phyloP scores from a whole-genome alignment of 2,797 vertebrate genomes.

The Podarcis siculus region DNA sequence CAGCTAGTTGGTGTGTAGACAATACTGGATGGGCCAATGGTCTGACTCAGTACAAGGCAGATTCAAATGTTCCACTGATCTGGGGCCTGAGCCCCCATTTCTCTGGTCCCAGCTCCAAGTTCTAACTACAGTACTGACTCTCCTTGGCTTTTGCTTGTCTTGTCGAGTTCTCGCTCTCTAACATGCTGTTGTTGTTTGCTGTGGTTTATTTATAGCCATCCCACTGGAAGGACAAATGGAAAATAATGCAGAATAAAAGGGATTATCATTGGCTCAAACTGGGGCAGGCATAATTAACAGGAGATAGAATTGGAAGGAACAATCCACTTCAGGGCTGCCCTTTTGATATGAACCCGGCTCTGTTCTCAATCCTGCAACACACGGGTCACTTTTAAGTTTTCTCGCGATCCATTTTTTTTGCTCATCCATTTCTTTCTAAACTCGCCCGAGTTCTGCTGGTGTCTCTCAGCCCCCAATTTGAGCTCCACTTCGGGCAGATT shows the following conservation, averaged over 20 bases:
- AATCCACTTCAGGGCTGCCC: neutral
- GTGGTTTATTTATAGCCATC: slow-evolving; percentile 33
- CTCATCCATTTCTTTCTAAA: neutral
- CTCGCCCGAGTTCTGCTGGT: neutral
- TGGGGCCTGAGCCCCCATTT: neutral
- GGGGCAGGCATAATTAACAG: slow-evolving; percentile 36
- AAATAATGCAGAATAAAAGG: slow-evolving; percentile 41
- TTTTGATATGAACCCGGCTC: neutral
- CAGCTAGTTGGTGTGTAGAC: too few species aligned
- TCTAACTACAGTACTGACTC: neutral
- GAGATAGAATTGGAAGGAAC: neutral
- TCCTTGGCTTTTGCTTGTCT: neutral
- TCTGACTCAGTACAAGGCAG: too few species aligned
- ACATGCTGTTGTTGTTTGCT: slow-evolving; percentile 34
- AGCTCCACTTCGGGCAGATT: slow-evolving; percentile 13
- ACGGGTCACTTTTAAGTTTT: neutral
- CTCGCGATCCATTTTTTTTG: neutral
- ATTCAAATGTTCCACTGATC: too few species aligned
- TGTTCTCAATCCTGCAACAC: neutral
- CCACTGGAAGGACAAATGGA: slow-evolving; percentile 35
- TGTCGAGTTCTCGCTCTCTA: neutral
- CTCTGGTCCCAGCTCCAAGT: neutral
- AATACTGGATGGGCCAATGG: too few species aligned
- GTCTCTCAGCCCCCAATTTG: neutral
- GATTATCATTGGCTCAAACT: slow-evolving; percentile 25